Evolutionary conservation across 2,797 vertebrate species (phyloP).

Genomic region (Sphenodon punctatus): DNA sequence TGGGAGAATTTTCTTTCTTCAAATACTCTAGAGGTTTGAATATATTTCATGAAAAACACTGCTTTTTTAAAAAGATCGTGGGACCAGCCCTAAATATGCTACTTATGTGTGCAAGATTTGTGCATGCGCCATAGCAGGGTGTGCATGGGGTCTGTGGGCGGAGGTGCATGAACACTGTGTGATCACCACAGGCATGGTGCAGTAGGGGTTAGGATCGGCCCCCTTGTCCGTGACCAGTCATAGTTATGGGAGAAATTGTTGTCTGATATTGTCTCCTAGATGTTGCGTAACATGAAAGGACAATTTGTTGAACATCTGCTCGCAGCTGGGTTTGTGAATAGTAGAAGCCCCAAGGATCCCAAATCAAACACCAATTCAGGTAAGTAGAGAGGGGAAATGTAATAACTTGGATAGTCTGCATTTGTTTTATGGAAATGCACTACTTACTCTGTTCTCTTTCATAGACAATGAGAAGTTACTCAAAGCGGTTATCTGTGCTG

Average conservation of each 20-base stretch:
- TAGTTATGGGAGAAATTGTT: background rate
- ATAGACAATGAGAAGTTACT: slow-evolving; percentile 96
- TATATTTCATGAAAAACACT: too few relatives aligned
- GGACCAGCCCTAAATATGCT: too few relatives aligned
- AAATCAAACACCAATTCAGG: slow-evolving; percentile 94
- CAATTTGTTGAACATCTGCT: slow-evolving; percentile 96
- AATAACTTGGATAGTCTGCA: background rate
- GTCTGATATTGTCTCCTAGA: slow-evolving; percentile 74
- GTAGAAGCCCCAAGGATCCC: slow-evolving; percentile 87
- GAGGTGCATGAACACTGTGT: too few relatives aligned
- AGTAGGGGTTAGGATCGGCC: too few relatives aligned
- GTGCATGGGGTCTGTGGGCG: too few relatives aligned
- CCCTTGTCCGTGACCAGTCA: too few relatives aligned
- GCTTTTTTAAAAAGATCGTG: too few relatives aligned
- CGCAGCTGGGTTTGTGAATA: slow-evolving; percentile 89
- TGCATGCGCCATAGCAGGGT: too few relatives aligned
- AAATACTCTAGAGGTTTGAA: slow-evolving; percentile 96
- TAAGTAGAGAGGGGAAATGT: slow-evolving; percentile 31
- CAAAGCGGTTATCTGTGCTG: slow-evolving; percentile 97
- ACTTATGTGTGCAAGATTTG: too few relatives aligned
- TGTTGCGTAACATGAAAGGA: slow-evolving; percentile 97
- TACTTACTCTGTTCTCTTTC: slow-evolving; percentile 11
- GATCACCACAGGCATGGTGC: too few relatives aligned
- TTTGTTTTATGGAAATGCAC: background rate
- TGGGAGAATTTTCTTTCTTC: slow-evolving; percentile 97